These are phyloP conservation scores for Vimba vimba DNA, from an alignment of 2,113 vertebrate species.

Conservation along the genomic window DNA sequence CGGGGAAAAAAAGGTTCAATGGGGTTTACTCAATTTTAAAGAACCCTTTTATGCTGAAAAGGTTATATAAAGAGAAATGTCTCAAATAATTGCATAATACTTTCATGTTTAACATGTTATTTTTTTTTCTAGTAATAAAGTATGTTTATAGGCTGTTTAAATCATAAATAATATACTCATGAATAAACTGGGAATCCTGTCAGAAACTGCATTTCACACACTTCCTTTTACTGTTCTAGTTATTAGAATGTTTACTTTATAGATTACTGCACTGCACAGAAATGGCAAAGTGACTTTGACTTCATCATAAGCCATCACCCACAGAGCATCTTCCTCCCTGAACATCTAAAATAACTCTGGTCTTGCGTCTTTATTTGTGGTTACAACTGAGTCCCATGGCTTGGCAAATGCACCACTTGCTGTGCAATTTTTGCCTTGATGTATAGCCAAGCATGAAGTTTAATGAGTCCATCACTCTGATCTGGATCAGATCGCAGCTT, in stretches of 20 bases:
- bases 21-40: too few species aligned
- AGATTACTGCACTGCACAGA: not conserved
- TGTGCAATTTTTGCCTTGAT: conserved; percentile 35
- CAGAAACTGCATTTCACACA: not conserved
- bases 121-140: too few species aligned
- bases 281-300: conserved; percentile 3
- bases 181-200: not conserved
- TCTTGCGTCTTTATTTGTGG: conserved; percentile 5
- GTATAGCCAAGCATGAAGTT: not conserved
- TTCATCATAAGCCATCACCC: not conserved
- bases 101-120: too few species aligned
- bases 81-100: too few species aligned
- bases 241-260: not conserved
- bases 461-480: conserved; percentile 25
- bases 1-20: too few species aligned
- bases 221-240: conserved; percentile 8
- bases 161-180: too few species aligned
- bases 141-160: too few species aligned
- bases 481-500: not conserved
- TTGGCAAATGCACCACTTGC: not conserved
- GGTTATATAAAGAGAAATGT: too few species aligned
- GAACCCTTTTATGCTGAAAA: too few species aligned
- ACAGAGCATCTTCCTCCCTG: not conserved
- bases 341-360: not conserved
- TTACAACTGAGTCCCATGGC: not conserved